A percentile compares a stretch with the other conserved stretches of the same genome.
Conservation (phyloP, 2,113 vertebrate genomes). For the Perognathus longimembris region DNA sequence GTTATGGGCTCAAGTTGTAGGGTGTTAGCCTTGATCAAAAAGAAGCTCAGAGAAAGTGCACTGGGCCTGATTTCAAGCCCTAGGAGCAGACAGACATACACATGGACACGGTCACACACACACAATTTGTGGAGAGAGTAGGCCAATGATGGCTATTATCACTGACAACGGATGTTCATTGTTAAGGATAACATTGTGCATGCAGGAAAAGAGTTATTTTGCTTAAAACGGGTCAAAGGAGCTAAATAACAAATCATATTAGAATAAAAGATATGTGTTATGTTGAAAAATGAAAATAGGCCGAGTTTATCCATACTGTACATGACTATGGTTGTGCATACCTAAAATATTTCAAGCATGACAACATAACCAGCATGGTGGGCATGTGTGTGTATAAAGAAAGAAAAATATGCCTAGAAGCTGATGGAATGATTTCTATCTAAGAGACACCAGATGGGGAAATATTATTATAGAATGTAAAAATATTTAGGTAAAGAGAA, state of each 20-base stretch:
- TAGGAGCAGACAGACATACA: too few relatives aligned
- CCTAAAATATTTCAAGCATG: conserved; percentile 43
- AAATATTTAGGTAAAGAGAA: conserved; percentile 69
- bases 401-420: conserved; percentile 67
- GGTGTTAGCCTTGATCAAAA: too few relatives aligned
- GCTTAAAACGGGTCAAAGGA: background rate
- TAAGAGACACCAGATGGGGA: conserved; percentile 68
- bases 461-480: conserved; percentile 52
- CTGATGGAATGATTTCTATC: conserved; percentile 62
- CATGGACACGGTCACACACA: background rate
- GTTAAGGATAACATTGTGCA: background rate
- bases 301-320: conserved; percentile 27
- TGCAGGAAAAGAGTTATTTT: background rate
- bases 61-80: too few relatives aligned
- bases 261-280: conserved; percentile 1
- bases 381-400: conserved; percentile 51
- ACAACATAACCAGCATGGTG: conserved; percentile 13
- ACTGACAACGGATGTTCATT: background rate
- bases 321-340: conserved; percentile 51
- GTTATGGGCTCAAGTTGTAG: too few relatives aligned
- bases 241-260: conserved; percentile 13
- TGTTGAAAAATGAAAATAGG: conserved; percentile 51
- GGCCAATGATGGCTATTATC: background rate
- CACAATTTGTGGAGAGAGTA: background rate
- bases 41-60: too few relatives aligned